Evolutionary conservation across 2,888 invertebrate species (phyloP).

Genomic region (Agrenia bidenticulata): DNA sequence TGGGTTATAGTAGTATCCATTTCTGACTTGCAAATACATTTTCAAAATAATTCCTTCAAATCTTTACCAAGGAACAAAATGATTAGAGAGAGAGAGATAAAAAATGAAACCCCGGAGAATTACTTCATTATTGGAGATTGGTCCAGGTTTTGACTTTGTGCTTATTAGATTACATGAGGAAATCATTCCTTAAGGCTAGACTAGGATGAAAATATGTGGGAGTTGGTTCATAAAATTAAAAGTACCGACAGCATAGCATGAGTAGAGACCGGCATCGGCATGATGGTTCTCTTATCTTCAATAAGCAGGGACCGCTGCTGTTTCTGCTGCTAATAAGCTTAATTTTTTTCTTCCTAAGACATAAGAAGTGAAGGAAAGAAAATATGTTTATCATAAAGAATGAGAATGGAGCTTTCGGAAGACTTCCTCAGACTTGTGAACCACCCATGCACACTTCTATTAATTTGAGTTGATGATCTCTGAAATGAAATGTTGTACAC

Average conservation of each 20-base stretch:
- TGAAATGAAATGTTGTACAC: neutral
- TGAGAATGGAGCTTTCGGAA: neutral
- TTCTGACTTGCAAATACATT: no score
- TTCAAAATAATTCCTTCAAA: no score
- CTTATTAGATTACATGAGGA: no score
- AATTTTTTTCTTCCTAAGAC: neutral
- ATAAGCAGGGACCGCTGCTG: neutral
- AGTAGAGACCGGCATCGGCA: neutral
- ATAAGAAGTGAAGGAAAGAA: slow-evolving; percentile 6
- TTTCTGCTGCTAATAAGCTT: slow-evolving; percentile 2
- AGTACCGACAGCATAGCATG: neutral
- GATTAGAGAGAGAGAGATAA: no score
- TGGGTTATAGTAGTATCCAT: no score
- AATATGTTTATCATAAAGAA: slow-evolving; percentile 11
- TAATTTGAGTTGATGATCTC: slow-evolving; percentile 12
- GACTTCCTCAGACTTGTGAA: slow-evolving; percentile 7
- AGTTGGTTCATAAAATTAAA: neutral
- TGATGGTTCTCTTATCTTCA: neutral
- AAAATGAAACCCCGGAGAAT: no score
- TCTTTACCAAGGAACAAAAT: no score
- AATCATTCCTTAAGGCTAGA: no score
- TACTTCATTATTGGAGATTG: no score
- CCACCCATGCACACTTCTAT: slow-evolving; percentile 12
- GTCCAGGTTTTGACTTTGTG: no score
- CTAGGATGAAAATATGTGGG: no score